Percentiles rank a stretch among this genome's conserved stretches.
Evolutionary conservation across 1,140 invertebrate species (phyloP).

Genomic region (Araneus ventricosus): DNA sequence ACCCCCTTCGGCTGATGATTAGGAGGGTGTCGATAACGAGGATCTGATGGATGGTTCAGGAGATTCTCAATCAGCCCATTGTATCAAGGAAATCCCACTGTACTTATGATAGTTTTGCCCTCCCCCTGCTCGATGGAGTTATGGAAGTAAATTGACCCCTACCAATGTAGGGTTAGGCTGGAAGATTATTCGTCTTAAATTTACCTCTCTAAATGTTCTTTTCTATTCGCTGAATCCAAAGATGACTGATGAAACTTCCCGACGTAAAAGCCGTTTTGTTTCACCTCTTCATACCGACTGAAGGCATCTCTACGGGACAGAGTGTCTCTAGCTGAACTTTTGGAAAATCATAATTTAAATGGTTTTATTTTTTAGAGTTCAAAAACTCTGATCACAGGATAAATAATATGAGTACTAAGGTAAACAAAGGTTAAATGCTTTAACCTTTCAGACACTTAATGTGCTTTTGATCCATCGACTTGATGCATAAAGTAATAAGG

Average conservation of each 20-base stretch:
- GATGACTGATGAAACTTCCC: not conserved
- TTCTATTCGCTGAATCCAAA: not conserved
- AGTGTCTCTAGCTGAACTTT: too few relatives aligned
- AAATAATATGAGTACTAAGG: too few relatives aligned
- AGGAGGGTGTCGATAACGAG: constrained; percentile 69
- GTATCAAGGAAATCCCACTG: constrained; percentile 22
- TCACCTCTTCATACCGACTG: too few relatives aligned
- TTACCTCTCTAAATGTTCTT: constrained; percentile 37
- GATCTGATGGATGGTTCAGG: constrained; percentile 47
- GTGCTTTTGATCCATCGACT: too few relatives aligned
- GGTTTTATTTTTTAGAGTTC: too few relatives aligned
- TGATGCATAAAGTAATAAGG: too few relatives aligned
- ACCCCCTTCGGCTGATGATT: constrained; percentile 49
- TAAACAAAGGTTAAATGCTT: too few relatives aligned
- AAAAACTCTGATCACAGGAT: too few relatives aligned
- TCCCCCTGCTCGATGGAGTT: constrained; percentile 8
- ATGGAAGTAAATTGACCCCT: constrained; percentile 38
- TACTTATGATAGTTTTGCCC: constrained; percentile 19
- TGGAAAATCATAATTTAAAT: too few relatives aligned
- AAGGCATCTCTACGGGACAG: too few relatives aligned
- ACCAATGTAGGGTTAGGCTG: not conserved
- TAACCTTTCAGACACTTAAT: too few relatives aligned
- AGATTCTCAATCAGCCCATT: constrained; percentile 39
- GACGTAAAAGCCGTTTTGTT: not conserved
- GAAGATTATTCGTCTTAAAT: constrained; percentile 31